Conservation (phyloP, 2,888 invertebrate species). For the Nasonovia ribisnigri region DNA sequence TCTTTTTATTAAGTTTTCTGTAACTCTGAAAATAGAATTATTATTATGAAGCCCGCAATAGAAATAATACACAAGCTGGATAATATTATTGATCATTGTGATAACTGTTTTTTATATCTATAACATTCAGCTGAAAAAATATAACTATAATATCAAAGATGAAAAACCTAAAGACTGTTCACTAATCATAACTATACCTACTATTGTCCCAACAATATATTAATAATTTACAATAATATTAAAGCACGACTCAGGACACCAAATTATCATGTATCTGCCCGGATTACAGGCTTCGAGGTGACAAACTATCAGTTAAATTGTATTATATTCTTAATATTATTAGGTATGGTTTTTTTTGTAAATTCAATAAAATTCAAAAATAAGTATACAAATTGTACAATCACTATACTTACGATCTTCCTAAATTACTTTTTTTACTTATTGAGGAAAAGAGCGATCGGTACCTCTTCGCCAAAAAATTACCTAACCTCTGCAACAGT, state of each 20-base stretch:
- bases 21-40: neutral
- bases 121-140: neutral
- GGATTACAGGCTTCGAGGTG: neutral
- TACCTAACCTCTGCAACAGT: neutral
- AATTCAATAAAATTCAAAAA: neutral
- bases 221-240: no score
- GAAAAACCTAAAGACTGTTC: neutral
- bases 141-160: no score
- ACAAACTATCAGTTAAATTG: neutral
- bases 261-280: no score
- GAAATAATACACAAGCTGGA: neutral
- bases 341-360: neutral
- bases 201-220: no score
- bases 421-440: neutral
- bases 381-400: fast-evolving
- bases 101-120: neutral
- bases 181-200: neutral
- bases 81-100: neutral
- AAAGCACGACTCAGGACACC: no score
- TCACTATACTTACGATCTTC: neutral
- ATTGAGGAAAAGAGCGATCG: neutral
- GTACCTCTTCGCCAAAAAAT: neutral
- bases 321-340: neutral
- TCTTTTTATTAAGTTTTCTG: neutral
- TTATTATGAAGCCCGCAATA: neutral